Evolutionary conservation across 2,113 vertebrate species (phyloP).

Genomic region (Halichoeres trimaculatus): DNA sequence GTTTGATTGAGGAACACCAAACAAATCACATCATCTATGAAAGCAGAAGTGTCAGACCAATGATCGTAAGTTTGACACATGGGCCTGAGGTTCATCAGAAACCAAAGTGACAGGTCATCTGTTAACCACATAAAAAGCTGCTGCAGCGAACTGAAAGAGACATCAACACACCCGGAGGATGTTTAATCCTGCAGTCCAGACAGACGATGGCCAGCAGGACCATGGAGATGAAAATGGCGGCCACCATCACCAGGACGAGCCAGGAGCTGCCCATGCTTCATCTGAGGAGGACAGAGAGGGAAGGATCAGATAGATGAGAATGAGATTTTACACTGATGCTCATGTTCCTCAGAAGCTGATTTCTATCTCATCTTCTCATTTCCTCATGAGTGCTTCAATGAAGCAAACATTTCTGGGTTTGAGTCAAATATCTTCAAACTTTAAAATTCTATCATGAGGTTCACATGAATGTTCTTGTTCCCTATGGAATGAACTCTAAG

Average conservation of each 20-base stretch:
- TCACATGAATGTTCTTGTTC: too few species aligned
- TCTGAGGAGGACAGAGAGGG: slow-evolving; percentile 33
- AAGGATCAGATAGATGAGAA: not conserved
- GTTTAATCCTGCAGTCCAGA: slow-evolving; percentile 52
- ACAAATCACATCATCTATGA: not conserved
- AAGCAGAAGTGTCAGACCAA: not conserved
- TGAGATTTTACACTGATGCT: not conserved
- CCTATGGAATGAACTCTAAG: too few species aligned
- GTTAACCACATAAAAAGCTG: not conserved
- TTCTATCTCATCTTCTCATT: rapidly evolving
- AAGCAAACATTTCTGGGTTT: too few species aligned
- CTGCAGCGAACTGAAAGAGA: too few species aligned
- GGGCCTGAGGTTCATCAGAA: not conserved
- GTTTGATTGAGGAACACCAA: not conserved
- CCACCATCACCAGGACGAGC: not conserved
- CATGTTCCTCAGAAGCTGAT: not conserved
- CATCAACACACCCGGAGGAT: slow-evolving; percentile 47
- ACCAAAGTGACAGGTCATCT: not conserved
- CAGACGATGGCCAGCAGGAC: slow-evolving; percentile 49
- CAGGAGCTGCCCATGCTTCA: slow-evolving; percentile 47
- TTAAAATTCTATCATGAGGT: too few species aligned
- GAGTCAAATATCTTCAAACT: too few species aligned
- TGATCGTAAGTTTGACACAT: not conserved
- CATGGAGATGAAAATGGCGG: slow-evolving; percentile 8
- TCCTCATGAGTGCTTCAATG: too few species aligned